Conservation (phyloP, 1,140 invertebrate genomes). For the Euura lappo region DNA sequence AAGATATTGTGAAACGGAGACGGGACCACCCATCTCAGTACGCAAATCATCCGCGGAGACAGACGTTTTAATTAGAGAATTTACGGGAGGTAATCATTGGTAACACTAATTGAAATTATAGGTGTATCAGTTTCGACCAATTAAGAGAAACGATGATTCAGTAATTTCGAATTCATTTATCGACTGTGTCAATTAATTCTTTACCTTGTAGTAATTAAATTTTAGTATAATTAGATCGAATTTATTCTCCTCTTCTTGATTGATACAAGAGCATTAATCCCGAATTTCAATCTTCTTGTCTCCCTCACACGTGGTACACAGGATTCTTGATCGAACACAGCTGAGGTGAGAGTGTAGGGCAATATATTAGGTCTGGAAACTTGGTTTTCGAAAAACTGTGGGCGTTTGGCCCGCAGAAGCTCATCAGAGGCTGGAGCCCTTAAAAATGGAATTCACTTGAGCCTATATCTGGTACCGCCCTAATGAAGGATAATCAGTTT, state of each 20-base stretch:
- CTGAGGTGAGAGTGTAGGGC: not conserved
- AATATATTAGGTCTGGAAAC: not conserved
- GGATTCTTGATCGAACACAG: too few relatives aligned
- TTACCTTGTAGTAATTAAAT: too few relatives aligned
- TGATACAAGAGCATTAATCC: not conserved
- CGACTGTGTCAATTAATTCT: too few relatives aligned
- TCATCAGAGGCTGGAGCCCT: not conserved
- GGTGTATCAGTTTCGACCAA: not conserved
- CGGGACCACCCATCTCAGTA: not conserved
- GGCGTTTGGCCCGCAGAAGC: conserved; percentile 1
- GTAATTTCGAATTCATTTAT: not conserved
- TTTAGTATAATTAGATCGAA: not conserved
- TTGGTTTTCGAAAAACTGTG: not conserved
- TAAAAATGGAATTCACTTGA: conserved; percentile 1
- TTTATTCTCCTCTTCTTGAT: not conserved
- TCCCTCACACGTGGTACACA: too few relatives aligned
- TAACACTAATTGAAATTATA: not conserved
- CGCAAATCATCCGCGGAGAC: not conserved
- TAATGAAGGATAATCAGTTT: not conserved
- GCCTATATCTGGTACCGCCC: not conserved
- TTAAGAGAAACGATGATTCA: not conserved
- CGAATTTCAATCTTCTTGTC: not conserved
- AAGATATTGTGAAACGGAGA: not conserved
- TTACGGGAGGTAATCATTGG: not conserved
- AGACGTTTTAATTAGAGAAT: not conserved